Percentiles rank a stretch among this genome's conserved stretches.
Evolutionary conservation across 2,797 vertebrate genomes (phyloP).

Genomic region (Choloepus didactylus): DNA sequence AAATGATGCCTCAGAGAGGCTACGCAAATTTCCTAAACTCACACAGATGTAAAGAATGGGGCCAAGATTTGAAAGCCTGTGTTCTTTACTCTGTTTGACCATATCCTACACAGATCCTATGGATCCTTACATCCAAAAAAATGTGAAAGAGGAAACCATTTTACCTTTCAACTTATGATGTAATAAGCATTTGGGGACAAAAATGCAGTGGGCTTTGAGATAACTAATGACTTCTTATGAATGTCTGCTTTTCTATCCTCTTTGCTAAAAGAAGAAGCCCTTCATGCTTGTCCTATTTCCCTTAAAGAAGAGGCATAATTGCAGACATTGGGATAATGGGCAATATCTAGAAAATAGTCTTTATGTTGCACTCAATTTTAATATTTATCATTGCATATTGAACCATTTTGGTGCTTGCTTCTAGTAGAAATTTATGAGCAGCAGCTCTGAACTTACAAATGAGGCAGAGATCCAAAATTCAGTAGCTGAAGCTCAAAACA

Average conservation of each 20-base stretch:
- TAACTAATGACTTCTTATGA: not conserved
- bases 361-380: too few species aligned
- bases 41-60: not conserved
- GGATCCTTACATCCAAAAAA: conserved; percentile 8
- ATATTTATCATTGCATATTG: too few species aligned
- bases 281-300: not conserved
- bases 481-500: not conserved
- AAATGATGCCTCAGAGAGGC: not conserved
- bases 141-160: not conserved
- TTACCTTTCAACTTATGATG: not conserved
- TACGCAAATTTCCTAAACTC: conserved; percentile 11
- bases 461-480: not conserved
- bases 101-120: not conserved
- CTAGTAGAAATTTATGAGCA: too few species aligned
- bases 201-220: not conserved
- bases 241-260: not conserved
- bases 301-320: not conserved
- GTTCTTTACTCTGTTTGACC: not conserved
- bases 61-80: not conserved
- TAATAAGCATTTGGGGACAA: not conserved
- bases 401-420: too few species aligned
- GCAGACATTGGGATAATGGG: not conserved
- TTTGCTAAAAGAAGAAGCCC: not conserved
- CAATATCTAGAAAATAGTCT: not conserved
- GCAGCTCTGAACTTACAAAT: not conserved